Conservation (phyloP, 2,113 vertebrate genomes). For the Pithys albifrons region DNA sequence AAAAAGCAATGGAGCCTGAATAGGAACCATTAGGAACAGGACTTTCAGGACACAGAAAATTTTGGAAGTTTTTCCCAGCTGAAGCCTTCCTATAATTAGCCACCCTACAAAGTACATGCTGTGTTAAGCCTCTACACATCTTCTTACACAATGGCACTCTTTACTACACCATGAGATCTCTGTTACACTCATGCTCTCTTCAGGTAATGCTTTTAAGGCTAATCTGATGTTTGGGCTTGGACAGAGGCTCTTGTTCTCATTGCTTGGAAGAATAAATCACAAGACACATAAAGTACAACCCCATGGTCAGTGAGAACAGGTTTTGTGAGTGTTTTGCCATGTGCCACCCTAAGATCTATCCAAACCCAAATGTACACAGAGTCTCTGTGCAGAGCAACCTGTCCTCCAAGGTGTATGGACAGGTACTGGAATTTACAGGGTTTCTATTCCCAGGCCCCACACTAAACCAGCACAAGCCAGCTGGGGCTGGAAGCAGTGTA, state of each 20-base stretch:
- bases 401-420: background rate
- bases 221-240: background rate
- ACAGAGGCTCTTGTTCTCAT: background rate
- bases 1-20: background rate
- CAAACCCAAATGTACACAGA: background rate
- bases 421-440: fast-evolving
- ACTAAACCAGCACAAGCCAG: background rate
- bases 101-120: background rate
- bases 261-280: background rate
- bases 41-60: background rate
- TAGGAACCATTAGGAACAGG: background rate
- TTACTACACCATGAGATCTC: background rate
- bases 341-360: background rate
- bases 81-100: background rate
- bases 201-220: background rate
- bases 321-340: background rate
- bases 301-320: background rate
- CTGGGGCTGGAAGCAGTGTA: background rate
- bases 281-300: background rate
- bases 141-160: background rate
- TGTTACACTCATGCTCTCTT: background rate
- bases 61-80: background rate
- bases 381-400: background rate
- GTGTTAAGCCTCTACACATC: background rate
- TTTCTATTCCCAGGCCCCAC: background rate